phyloP scores from a whole-genome alignment of 2,797 vertebrate species.

The Sebastes jordani region DNA sequence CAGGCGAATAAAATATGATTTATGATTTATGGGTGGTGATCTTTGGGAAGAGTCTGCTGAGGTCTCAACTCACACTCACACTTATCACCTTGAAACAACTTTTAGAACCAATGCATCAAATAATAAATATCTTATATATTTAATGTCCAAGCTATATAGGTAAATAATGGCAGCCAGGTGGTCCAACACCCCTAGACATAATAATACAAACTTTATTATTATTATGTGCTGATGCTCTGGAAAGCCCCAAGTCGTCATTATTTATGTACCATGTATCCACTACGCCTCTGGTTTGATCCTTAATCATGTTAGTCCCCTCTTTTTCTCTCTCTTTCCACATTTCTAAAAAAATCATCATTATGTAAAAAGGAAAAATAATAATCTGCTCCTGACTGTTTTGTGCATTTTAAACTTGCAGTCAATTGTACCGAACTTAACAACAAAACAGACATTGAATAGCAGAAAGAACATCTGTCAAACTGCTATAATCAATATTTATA shows the following conservation, averaged over 20 bases:
- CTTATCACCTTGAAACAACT: background rate
- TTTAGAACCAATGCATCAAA: background rate
- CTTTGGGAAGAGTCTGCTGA: too few species aligned
- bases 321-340: background rate
- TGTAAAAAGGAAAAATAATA: background rate
- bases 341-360: background rate
- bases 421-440: background rate
- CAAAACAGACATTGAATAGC: background rate
- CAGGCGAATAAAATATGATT: constrained; percentile 4
- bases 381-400: too few species aligned
- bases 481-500: background rate
- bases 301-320: background rate
- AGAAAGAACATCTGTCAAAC: background rate
- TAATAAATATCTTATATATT: background rate
- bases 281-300: background rate
- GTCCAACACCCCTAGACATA: background rate
- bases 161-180: background rate
- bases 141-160: background rate
- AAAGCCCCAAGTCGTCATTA: background rate
- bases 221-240: background rate
- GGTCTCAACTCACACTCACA: background rate
- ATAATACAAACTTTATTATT: background rate
- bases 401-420: too few species aligned
- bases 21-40: constrained; percentile 57
- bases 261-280: background rate